phyloP scores from a whole-genome alignment of 1,140 invertebrate species.

The Tetragnatha versicolor region DNA sequence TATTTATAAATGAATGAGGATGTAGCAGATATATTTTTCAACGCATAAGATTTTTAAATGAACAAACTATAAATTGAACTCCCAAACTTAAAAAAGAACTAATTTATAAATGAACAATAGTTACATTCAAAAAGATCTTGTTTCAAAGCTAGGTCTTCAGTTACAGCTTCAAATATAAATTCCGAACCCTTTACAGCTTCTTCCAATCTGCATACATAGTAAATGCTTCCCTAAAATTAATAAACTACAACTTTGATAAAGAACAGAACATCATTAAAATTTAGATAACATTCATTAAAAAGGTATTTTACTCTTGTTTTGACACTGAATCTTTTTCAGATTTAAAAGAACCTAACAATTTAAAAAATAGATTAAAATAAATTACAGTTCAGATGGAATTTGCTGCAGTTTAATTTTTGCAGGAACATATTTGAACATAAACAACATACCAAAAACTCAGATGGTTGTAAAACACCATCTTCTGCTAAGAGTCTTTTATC shows the following conservation, averaged over 20 bases:
- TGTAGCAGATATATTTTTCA: too few relatives aligned
- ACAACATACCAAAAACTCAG: slow-evolving; percentile 64
- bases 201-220: slow-evolving; percentile 65
- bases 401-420: background rate
- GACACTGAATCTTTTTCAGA: background rate
- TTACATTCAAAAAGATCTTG: slow-evolving; percentile 66
- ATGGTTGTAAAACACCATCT: slow-evolving; percentile 64
- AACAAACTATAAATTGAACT: background rate
- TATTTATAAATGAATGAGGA: too few relatives aligned
- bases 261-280: background rate
- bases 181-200: slow-evolving; percentile 66
- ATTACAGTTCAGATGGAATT: background rate
- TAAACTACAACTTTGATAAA: slow-evolving; percentile 1
- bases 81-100: background rate
- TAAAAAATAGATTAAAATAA: background rate
- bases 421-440: background rate
- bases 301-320: background rate
- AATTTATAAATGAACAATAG: background rate
- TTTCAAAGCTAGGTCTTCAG: slow-evolving; percentile 66
- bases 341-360: background rate
- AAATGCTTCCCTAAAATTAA: slow-evolving; percentile 64
- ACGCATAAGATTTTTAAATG: too few relatives aligned
- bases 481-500: slow-evolving; percentile 63
- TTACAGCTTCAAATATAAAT: slow-evolving; percentile 66
- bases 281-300: background rate